These are phyloP conservation scores for Acrocyrtus sp. DNA, from an alignment of 2,888 invertebrate species.

Conservation along the genomic window DNA sequence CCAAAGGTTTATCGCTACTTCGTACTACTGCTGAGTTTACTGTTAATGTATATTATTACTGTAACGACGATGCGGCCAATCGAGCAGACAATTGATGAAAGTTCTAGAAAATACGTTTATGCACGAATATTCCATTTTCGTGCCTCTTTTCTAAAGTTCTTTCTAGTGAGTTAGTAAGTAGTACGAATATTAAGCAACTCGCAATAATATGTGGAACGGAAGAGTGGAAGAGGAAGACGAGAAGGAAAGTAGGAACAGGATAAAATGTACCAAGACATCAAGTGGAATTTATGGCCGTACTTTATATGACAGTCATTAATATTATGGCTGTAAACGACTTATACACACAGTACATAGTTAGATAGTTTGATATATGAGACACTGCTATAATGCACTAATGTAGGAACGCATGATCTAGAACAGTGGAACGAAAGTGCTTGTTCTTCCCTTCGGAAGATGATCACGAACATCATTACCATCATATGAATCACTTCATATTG, in stretches of 20 bases:
- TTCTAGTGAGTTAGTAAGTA: background rate
- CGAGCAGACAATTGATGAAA: slow-evolving; percentile 21
- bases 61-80: background rate
- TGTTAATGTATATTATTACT: no score
- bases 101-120: slow-evolving; percentile 18
- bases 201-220: background rate
- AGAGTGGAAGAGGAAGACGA: background rate
- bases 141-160: background rate
- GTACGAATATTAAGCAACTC: slow-evolving; percentile 19
- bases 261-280: background rate
- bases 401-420: background rate
- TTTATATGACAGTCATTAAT: slow-evolving; percentile 33
- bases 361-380: background rate
- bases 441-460: no score
- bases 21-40: slow-evolving; percentile 2
- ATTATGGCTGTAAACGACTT: slow-evolving; percentile 17
- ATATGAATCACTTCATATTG: background rate
- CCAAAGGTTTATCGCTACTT: no score
- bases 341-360: no score
- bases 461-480: no score
- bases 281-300: slow-evolving; percentile 28
- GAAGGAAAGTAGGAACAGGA: background rate
- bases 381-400: background rate
- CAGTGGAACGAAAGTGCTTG: background rate
- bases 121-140: background rate